Evolutionary conservation across 2,888 invertebrate species (phyloP).

Genomic region (Melieria omissa): DNA sequence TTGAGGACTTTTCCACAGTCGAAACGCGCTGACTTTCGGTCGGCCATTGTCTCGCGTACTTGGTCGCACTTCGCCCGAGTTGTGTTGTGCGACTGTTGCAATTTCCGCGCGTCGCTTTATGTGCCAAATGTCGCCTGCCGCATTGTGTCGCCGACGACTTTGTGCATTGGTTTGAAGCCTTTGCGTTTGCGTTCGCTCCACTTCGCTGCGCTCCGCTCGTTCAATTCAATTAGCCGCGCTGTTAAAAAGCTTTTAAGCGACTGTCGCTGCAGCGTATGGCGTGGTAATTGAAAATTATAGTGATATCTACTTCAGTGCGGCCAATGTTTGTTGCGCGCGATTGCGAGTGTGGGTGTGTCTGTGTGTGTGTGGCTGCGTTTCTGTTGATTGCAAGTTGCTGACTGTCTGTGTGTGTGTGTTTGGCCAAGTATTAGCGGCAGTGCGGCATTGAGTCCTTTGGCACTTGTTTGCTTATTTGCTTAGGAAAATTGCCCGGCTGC

Average conservation of each 20-base stretch:
- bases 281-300: slow-evolving; percentile 34
- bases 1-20: no score
- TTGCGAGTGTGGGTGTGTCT: not conserved
- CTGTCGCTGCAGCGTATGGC: slow-evolving; percentile 12
- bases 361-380: not conserved
- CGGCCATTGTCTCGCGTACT: no score
- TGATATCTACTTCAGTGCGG: slow-evolving; percentile 18
- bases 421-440: not conserved
- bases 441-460: no score
- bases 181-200: not conserved
- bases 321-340: not conserved
- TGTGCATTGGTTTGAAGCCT: not conserved
- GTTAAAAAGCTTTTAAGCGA: slow-evolving; percentile 51
- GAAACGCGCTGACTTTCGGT: no score
- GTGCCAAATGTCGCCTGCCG: no score
- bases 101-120: no score
- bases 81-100: no score
- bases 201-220: slow-evolving; percentile 4
- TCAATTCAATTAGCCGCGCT: slow-evolving; percentile 49
- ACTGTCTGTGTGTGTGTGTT: not conserved
- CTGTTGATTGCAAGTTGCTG: no score
- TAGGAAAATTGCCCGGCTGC: no score
- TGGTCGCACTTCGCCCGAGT: no score
- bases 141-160: no score
- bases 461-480: no score